Evolutionary conservation across 2,888 invertebrate genomes (phyloP), one percentile per base, ranked within the genome.

Genomic region (Leucoptera coffeella): DNA sequence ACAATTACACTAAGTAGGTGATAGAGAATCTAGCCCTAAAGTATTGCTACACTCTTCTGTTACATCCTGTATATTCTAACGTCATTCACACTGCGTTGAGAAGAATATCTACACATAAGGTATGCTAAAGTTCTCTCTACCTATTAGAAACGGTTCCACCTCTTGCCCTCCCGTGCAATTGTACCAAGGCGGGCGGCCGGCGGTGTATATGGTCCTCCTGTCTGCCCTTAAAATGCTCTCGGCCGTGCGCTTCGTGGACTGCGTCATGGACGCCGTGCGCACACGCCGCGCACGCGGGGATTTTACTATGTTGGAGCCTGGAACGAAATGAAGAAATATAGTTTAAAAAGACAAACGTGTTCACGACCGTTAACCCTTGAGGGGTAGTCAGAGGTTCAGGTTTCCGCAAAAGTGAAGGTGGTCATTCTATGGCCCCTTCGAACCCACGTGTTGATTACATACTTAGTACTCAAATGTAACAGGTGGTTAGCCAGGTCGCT

Each of bases 171-270:
- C 99, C 10, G 90, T 90, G 38, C 85, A 86, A 64, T 97, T 91
- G 55, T 95, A 96, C 99, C 99, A 99, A 11, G 99, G 97, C 19
- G 97, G 97, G 27, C 97, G 74, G 4, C 99, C 99, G 5, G 96
- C 95, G 6, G 97, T 99, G 62, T 97, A 99, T 43, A 99, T 94
- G 6, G 94, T 94, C 36, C 88, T 77, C 39, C 83, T 78, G 48
- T 86, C 83, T 2, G 89, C 85, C 35, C 90, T 79, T 27, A 93
- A 75, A 36, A 93, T 88, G 32, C 89, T 89, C 53, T 91, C 90
- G 1, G 87, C 78, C 2, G 85, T 80, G 24, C 86, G 85, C 36
- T 82, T 78, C 42, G 86, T 87, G 36, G 82, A 80, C 46, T 85
- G 85, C 27, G 85, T 85, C 58, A 88, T 80, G 4, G 90, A 90